Conservation (phyloP, 2,113 vertebrate genomes). For the Corythoichthys haematopterus region DNA sequence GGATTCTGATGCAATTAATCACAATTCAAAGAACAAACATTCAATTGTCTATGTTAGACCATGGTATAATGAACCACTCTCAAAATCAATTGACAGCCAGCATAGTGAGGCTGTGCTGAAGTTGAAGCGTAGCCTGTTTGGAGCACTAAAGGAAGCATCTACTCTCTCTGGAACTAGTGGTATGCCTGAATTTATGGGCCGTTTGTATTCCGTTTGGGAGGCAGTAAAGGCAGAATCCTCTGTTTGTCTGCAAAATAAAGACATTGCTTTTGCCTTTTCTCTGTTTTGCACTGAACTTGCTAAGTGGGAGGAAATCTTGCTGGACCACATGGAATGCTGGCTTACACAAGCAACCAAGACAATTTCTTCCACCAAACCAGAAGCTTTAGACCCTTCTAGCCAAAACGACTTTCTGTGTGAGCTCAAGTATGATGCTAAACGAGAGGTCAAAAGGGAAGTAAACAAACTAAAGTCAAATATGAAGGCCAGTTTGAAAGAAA, state of each 20-base stretch:
- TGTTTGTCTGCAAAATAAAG: conserved; percentile 48
- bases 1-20: not conserved
- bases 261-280: conserved; percentile 53
- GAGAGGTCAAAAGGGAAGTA: conserved; percentile 45
- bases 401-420: conserved; percentile 32
- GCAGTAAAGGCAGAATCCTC: conserved; percentile 53
- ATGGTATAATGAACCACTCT: conserved; percentile 48
- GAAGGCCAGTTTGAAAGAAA: conserved; percentile 48
- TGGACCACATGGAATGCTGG: conserved; percentile 59
- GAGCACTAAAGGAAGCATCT: conserved; percentile 41
- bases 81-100: conserved; percentile 46
- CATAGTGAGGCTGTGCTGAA: conserved; percentile 52
- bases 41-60: conserved; percentile 46
- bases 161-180: conserved; percentile 23
- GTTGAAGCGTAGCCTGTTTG: conserved; percentile 59
- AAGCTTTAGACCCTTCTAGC: conserved; percentile 3
- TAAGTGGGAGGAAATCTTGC: conserved; percentile 48
- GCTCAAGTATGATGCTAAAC: conserved; percentile 47
- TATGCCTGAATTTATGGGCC: conserved; percentile 51
- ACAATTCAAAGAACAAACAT: conserved; percentile 8
- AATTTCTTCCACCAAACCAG: conserved; percentile 46
- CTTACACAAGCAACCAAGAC: conserved; percentile 37
- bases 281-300: conserved; percentile 58
- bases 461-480: conserved; percentile 39
- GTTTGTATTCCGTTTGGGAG: conserved; percentile 58